These are phyloP conservation scores for Campylomormyrus tamandua DNA, from an alignment of 2,113 vertebrate genomes.

Conservation along the genomic window DNA sequence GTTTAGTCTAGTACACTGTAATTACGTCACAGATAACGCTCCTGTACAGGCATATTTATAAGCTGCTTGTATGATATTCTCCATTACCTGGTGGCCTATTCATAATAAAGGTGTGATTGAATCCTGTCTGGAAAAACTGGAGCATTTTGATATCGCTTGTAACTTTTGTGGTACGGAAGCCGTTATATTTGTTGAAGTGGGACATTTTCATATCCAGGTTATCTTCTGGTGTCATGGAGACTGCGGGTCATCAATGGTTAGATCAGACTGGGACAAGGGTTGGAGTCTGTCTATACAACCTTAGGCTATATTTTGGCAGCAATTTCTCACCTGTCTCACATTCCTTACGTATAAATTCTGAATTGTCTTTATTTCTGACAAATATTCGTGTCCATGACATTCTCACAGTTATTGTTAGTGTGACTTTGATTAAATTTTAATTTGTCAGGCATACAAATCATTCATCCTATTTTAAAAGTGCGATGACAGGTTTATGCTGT, in stretches of 20 bases:
- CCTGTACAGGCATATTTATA: neutral
- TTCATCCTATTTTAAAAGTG: neutral
- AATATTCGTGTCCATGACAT: neutral
- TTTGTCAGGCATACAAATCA: neutral
- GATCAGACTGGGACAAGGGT: neutral
- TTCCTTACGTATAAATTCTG: neutral
- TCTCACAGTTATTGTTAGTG: neutral
- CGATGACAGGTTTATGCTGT: neutral
- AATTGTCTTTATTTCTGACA: neutral
- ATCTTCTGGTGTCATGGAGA: neutral
- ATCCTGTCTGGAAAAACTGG: neutral
- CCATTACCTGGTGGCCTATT: neutral
- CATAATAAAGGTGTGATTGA: neutral
- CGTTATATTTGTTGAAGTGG: neutral
- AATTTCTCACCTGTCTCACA: neutral
- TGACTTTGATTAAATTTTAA: neutral
- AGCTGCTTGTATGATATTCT: neutral
- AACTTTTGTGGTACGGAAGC: neutral
- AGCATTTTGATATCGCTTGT: neutral
- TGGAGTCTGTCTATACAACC: neutral
- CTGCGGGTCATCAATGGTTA: neutral
- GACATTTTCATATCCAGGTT: neutral
- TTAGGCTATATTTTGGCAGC: neutral
- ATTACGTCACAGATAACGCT: neutral
- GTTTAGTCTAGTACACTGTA: neutral